Percentiles rank a stretch among this genome's conserved stretches.
These are phyloP conservation scores for Phallusia fumigata DNA, from an alignment of 23 tunicate species.

Conservation along the genomic window DNA sequence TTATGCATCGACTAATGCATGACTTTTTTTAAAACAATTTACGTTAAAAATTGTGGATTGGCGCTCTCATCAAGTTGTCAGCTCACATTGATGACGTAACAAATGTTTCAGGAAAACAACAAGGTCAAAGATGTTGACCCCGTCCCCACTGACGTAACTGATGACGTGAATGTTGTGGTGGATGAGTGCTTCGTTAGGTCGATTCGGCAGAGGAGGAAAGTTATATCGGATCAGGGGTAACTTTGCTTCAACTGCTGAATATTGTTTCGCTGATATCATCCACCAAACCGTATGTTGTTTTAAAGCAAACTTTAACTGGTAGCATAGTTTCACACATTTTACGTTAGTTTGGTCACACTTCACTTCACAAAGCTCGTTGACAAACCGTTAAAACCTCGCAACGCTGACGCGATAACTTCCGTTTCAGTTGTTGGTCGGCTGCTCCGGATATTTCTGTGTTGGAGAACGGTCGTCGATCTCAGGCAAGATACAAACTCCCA, in stretches of 20 bases:
- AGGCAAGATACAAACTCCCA: slow-evolving; percentile 25
- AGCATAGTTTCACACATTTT: not conserved
- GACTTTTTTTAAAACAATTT: no score
- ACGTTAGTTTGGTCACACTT: not conserved
- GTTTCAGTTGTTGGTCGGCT: not conserved
- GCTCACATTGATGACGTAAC: no score
- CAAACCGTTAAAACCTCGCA: not conserved
- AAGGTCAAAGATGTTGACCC: not conserved
- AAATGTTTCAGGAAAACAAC: not conserved
- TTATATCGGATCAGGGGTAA: slow-evolving; percentile 29
- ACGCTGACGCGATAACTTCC: not conserved
- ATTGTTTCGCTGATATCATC: no score
- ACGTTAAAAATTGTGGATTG: no score
- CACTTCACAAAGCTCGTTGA: not conserved
- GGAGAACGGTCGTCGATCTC: slow-evolving; percentile 30
- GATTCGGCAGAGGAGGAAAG: not conserved
- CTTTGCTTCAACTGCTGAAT: not conserved
- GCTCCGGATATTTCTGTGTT: slow-evolving; percentile 15
- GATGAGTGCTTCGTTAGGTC: slow-evolving; percentile 41
- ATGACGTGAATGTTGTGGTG: slow-evolving; percentile 37
- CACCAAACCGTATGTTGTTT: no score
- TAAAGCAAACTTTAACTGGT: no score
- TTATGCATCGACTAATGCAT: no score
- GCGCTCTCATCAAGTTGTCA: no score
- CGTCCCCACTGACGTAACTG: not conserved